Conservation (phyloP, 2,113 vertebrate genomes). For the Collichthys lucidus region DNA sequence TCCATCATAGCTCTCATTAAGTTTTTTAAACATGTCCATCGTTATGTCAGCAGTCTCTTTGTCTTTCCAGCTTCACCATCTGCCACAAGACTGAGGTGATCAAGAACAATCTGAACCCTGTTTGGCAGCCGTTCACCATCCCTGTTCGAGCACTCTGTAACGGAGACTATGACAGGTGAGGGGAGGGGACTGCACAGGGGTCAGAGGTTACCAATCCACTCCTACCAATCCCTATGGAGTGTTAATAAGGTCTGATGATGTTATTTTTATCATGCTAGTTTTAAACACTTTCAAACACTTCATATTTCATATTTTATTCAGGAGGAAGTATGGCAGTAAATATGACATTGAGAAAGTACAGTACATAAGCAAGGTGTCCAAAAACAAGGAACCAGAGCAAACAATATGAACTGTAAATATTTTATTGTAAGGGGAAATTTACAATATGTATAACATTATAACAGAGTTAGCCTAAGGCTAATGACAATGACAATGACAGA, state of each 20-base stretch:
- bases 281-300: neutral
- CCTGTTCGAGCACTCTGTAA: slow-evolving; percentile 92
- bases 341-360: neutral
- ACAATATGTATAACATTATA: no score
- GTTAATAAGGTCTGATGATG: neutral
- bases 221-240: neutral
- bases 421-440: no score
- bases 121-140: slow-evolving; percentile 94
- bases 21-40: neutral
- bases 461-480: no score
- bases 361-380: neutral
- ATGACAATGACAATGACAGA: no score
- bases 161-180: slow-evolving; percentile 92
- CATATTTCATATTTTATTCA: neutral
- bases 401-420: neutral
- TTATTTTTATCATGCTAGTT: neutral
- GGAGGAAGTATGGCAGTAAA: neutral
- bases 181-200: slow-evolving; percentile 16
- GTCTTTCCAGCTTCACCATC: slow-evolving; percentile 89
- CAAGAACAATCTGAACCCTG: slow-evolving; percentile 93
- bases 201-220: slow-evolving; percentile 4
- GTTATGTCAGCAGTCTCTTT: neutral
- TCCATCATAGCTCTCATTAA: neutral
- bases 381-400: neutral
- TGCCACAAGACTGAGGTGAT: slow-evolving; percentile 95